Evolutionary conservation across 2,888 invertebrate genomes (phyloP).

Genomic region (Watsonalla cultraria): DNA sequence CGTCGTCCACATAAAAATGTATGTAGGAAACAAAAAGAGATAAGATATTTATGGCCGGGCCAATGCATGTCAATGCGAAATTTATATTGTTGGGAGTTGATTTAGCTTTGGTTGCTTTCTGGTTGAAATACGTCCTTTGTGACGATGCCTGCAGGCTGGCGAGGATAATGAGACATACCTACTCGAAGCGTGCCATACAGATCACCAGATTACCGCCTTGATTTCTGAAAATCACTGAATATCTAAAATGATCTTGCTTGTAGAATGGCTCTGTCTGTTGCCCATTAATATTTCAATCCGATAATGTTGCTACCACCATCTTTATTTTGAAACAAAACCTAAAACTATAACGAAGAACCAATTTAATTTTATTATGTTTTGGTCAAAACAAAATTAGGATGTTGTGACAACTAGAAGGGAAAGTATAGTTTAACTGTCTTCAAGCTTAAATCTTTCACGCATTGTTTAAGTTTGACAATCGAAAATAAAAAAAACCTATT

Average conservation of each 20-base stretch:
- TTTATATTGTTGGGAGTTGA: constrained; percentile 67
- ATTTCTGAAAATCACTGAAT: constrained; percentile 14
- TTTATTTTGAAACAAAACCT: constrained; percentile 16
- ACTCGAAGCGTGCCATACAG: constrained; percentile 23
- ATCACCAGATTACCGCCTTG: constrained; percentile 27
- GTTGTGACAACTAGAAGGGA: too few relatives aligned
- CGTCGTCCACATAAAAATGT: constrained; percentile 70
- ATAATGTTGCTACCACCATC: constrained; percentile 30
- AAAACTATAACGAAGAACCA: too few relatives aligned
- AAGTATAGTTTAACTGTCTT: too few relatives aligned
- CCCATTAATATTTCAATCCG: constrained; percentile 27
- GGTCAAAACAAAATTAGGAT: too few relatives aligned
- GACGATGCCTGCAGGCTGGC: constrained; percentile 35
- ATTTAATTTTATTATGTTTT: too few relatives aligned
- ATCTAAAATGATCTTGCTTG: constrained; percentile 27
- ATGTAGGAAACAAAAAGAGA: constrained; percentile 70
- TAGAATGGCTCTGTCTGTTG: constrained; percentile 14
- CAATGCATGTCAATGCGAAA: constrained; percentile 74
- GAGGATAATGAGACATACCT: constrained; percentile 42
- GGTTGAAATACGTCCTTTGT: constrained; percentile 63
- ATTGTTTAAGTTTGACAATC: too few relatives aligned
- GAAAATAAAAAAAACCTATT: too few relatives aligned
- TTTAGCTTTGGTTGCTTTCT: constrained; percentile 52
- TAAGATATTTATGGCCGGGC: constrained; percentile 62
- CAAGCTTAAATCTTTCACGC: too few relatives aligned